phyloP scores from a whole-genome alignment of 2,888 invertebrate genomes.

The Catocala fraxini region DNA sequence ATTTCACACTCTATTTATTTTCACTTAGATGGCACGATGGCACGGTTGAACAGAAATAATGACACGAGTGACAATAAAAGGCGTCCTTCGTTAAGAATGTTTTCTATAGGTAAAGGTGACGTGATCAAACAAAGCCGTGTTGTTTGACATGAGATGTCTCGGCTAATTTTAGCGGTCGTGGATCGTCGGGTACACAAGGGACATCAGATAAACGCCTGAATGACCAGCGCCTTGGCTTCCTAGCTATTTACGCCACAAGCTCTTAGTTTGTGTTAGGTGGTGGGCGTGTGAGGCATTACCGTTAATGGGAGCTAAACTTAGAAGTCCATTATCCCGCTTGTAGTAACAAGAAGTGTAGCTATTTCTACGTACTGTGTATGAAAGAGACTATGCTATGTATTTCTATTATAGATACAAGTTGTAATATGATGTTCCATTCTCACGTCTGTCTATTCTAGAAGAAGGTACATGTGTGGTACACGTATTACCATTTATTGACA shows the following conservation, averaged over 20 bases:
- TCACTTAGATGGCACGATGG: constrained; percentile 4
- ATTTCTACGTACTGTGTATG: too few relatives aligned
- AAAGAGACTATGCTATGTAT: too few relatives aligned
- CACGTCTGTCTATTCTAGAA: too few relatives aligned
- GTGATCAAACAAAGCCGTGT: constrained; percentile 32
- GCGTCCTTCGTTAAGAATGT: constrained; percentile 30
- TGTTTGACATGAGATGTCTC: constrained; percentile 34
- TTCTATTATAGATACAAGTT: too few relatives aligned
- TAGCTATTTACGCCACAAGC: constrained; percentile 28
- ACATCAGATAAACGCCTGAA: constrained; percentile 60
- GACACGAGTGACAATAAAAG: constrained; percentile 14
- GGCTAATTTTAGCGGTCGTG: constrained; percentile 41
- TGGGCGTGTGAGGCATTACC: constrained; percentile 18
- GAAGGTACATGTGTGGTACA: too few relatives aligned
- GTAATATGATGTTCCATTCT: too few relatives aligned
- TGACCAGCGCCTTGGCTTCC: constrained; percentile 35
- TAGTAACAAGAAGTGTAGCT: too few relatives aligned
- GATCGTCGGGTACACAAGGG: constrained; percentile 43
- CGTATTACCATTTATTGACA: too few relatives aligned
- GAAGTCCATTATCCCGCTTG: neutral
- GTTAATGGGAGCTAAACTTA: constrained; percentile 18
- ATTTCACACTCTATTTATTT: constrained; percentile 12
- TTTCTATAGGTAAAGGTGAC: constrained; percentile 16
- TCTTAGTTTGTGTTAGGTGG: constrained; percentile 22
- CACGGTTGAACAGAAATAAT: neutral